Base-by-base conservation (phyloP, 2,797 vertebrate genomes). In the Chelidonichthys spinosus region DNA sequence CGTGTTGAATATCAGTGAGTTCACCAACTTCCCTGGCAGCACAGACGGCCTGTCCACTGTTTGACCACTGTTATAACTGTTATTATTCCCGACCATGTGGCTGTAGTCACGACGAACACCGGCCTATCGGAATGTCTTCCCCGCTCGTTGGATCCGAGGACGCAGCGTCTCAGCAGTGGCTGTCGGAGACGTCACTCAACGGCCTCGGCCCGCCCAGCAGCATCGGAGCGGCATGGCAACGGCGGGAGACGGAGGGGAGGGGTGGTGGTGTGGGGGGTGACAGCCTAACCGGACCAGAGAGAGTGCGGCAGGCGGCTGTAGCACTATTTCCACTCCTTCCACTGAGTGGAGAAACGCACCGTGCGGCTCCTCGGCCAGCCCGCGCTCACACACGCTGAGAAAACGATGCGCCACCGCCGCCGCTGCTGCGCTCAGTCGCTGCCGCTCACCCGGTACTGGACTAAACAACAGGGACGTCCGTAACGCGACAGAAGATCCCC, bases 401-500 rank as follows among this genome's bases (percentile, higher is more conserved):
- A 76, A 76, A 88, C 84, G 86, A 93, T 92, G 92, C 91, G 69
- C 79, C 85, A 74, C 69, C 86, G 63, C 85, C 74, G 69, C 87
- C 69, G 74, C 78, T 61, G 79, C 69, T 65, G 46, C 70, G 4
- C 35, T 9, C 14, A 33, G 70, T 52, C 78, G 62, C 82, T 56
- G 76, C 81, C 81, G 59, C 82, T 83, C 79, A 76, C 84, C 92
- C 84, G 91, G 89, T 93, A 91, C 74, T 77, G 87, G 90, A 85
- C 76, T 86, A 67, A 59, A 74, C 77, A 63, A 37, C 79, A 47
- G 59, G 78, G 72, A 75, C 90, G 85, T 74, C 79, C 82, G 75
- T 90, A 72, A 91, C 82, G 87, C 78, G 81, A 84, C 87, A 72
- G 39, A 60, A 63, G 76, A 85, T 74, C 6, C 53, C 25, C 25